Evolutionary conservation across 2,888 invertebrate genomes (phyloP), one percentile per base, ranked within the genome.

Genomic region (Argynnis bischoffii): DNA sequence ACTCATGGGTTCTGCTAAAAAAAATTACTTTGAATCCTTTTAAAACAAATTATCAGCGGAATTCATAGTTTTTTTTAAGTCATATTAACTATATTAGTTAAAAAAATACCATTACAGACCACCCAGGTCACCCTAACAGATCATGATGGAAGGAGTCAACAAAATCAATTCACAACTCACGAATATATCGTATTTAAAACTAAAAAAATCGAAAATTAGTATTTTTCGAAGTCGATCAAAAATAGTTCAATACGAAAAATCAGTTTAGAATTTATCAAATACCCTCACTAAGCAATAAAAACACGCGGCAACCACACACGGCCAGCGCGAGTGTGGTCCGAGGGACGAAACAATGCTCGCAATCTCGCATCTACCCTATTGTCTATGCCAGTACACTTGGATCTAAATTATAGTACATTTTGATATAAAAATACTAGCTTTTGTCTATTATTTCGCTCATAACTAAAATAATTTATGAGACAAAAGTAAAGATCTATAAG

Each of bases 311-410:
- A 51, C 51, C 51, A 60, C 48, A 60, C 54, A 66, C 55, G 53
- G 61, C 5, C 50, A 51, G 41, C 61, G 35, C 63, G 46, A 51
- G 71, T 66, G 71, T 66, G 69, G 69, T 69, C 66, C 63, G 47
- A 26, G 35, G 35, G 35, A 6, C 15, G 26, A 54, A 75, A 77
- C 77, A 76, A 77, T 77, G 68, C 74, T 14, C 18, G 57, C 69
- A 69, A 77, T 77, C 76, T 72, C 66, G 54, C 69, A 76, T 77
- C 76, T 61, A 47, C 50, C 41, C 66, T 71, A 77, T 77, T 77
- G 77, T 77, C 69, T 71, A 70, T 70, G 14, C 51, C 35, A 48
- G 48, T 48, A 16, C 26, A 59, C 51, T 11, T 61, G 35, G 51
- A 53, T 41, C 61, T 61, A 53, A 61, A 61, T 61, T 61, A 59